Evolutionary conservation across 2,888 invertebrate species (phyloP), one percentile per base, ranked within the genome.

Genomic region (Drosophila macrospina): DNA sequence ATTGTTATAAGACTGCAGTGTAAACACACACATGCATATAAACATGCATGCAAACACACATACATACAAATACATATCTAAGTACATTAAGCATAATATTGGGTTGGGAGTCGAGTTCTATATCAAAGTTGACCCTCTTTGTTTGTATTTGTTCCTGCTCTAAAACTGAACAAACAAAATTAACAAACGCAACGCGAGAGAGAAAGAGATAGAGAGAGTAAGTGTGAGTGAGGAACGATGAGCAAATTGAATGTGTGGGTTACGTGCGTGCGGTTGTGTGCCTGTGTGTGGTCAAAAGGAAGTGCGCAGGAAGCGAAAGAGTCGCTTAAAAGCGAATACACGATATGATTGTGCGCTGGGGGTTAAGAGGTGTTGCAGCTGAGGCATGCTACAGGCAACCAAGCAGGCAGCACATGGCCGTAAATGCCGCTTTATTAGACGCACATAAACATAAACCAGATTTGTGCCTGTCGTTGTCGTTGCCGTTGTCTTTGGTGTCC

Each of bases 141-240:
- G 70, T 57, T 73, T 73, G 52, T 83, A 65, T 85, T 85, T 84
- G 86, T 86, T 86, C 84, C 84, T 83, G 79, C 75, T 74, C 63
- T 76, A 78, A 82, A 82, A 67, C 60, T 52, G 55, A 36, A 62
- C 68, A 85, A 85, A 84, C 79, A 84, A 64, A 71, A 72, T 74
- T 72, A 64, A 69, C 15, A 47, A 34, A 57, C 28, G 45, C 62
- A 36, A 47, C 30, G 45, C 6, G 15, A 16, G 8, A 8, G 34
- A 37, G 34, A 3, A 5, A 20, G 10, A 47, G 11, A 32, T 5
- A 39, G 13, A 20, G 4, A 37, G 34, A 16, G 26, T 5, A 15
- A 15, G 34, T 15, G 45, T 8, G 37, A 8, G 20, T 13, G 41
- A 7, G 66, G n/a, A n/a, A 28, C 50, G 55, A 45, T 47, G 30